Conservation (phyloP, 30 jellyfish, hydroid and myxozoan species). For the Pelagia noctiluca region DNA sequence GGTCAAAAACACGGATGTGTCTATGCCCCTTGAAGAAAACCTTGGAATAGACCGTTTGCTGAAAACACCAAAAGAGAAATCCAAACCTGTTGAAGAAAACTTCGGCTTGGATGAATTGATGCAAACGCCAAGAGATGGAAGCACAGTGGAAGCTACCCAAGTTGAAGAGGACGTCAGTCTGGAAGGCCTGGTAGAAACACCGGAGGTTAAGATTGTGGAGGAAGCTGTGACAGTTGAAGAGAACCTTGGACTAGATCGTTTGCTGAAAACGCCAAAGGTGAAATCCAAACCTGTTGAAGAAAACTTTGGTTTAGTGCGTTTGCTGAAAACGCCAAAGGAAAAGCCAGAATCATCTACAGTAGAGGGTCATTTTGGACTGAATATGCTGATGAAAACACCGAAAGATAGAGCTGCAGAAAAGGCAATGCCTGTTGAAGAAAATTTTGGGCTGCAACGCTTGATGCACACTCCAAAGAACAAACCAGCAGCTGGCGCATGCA, state of each 20-base stretch:
- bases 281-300: background rate
- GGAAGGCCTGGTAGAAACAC: constrained; percentile 9
- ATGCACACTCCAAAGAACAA: constrained; percentile 43
- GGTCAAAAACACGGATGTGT: background rate
- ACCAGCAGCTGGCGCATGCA: background rate
- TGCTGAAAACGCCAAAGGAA: constrained; percentile 44
- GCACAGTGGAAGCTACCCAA: background rate
- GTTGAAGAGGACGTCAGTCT: constrained; percentile 11
- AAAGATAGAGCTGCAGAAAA: background rate
- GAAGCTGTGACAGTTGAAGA: constrained; percentile 21
- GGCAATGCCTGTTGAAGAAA: constrained; percentile 8
- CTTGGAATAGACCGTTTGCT: constrained; percentile 26
- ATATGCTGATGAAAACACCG: constrained; percentile 19
- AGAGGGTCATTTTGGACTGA: background rate
- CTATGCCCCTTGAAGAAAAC: constrained; percentile 1
- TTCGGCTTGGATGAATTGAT: constrained; percentile 8
- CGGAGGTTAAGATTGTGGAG: constrained; percentile 1
- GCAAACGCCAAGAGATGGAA: constrained; percentile 24
- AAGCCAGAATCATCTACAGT: background rate
- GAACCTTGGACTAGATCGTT: constrained; percentile 16
- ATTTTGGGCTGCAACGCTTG: constrained; percentile 31
- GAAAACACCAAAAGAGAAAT: constrained; percentile 40
- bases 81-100: constrained; percentile 3
- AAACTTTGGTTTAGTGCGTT: constrained; percentile 17
- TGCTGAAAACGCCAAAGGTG: constrained; percentile 48